Evolutionary conservation across 2,888 invertebrate species (phyloP), one percentile per base, ranked within the genome.

Genomic region (Diaperis boleti): DNA sequence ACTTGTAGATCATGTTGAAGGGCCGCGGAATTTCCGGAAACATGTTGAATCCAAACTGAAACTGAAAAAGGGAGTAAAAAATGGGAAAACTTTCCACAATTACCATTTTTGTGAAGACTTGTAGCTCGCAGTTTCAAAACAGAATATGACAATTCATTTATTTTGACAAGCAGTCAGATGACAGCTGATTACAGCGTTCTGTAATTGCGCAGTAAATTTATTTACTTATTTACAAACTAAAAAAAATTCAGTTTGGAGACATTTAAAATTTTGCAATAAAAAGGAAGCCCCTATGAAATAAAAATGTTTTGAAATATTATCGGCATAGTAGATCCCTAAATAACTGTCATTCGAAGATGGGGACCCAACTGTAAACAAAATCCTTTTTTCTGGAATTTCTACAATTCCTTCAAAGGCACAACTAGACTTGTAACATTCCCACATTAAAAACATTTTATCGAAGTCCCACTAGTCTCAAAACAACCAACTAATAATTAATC

Each of bases 11-110:
- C 73, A 89, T 89, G 74, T 89, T 91, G 78, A 94, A 94, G 15
- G 90, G 91, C 63, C 94, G 86, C 33, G 91, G 88, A 63, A 89
- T 88, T 73, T 94, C 94, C 71, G 92, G 92, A 79, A 94, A 94
- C 87, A 94, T 90, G 81, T 93, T 93, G 82, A 95, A 94, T 35
- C 91, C 89, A 81, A 95, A 94, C 87, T 92, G 89, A 85, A 90
- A 90, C 85, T 86, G 47, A 45, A 49, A 17, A 65, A 29, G 26
- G 50, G 35, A 47, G 18, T 39, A 39, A 49, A 11, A 15, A 6
- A 6, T 10, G 11, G 5, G 10, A n/a, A n/a, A n/a, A n/a, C n/a
- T n/a, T n/a, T n/a, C n/a, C 17, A 10, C 3, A 42, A 44, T 33
- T 42, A 60, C 60, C 60, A 60, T 60, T 42, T 42, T 60, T 17